phyloP scores from a whole-genome alignment of 2,113 vertebrate genomes.

The Propithecus coquereli region DNA sequence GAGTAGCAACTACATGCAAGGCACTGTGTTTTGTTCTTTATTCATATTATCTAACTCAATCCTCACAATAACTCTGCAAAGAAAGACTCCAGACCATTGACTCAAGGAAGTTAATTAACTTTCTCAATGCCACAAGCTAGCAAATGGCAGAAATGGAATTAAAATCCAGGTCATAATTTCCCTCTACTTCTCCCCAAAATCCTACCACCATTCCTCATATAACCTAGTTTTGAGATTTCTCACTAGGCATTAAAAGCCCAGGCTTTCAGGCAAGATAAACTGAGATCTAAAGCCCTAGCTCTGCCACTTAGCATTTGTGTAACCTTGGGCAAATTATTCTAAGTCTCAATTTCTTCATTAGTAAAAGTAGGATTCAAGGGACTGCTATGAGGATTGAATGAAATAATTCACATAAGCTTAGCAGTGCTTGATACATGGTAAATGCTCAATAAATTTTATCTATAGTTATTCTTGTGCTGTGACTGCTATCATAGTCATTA shows the following conservation, averaged over 20 bases:
- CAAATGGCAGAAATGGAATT: not conserved
- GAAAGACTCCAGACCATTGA: not conserved
- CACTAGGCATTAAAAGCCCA: not conserved
- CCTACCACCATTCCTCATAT: not conserved
- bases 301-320: not conserved
- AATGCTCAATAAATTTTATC: not conserved
- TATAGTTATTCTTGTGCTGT: not conserved
- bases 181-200: not conserved
- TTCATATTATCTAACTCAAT: not conserved
- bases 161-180: not conserved
- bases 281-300: not conserved
- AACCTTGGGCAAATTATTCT: not conserved
- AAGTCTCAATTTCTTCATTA: not conserved
- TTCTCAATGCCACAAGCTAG: not conserved
- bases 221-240: not conserved
- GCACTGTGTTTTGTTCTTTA: not conserved
- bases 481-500: not conserved
- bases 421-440: not conserved
- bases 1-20: not conserved
- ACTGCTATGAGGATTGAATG: not conserved
- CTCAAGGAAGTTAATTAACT: not conserved
- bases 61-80: not conserved
- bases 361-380: not conserved
- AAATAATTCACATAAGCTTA: not conserved
- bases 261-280: not conserved